Percentiles rank a stretch among this genome's conserved stretches.
These are phyloP conservation scores for Halictus quadricinctus DNA, from an alignment of 2,888 invertebrate genomes.

Conservation along the genomic window DNA sequence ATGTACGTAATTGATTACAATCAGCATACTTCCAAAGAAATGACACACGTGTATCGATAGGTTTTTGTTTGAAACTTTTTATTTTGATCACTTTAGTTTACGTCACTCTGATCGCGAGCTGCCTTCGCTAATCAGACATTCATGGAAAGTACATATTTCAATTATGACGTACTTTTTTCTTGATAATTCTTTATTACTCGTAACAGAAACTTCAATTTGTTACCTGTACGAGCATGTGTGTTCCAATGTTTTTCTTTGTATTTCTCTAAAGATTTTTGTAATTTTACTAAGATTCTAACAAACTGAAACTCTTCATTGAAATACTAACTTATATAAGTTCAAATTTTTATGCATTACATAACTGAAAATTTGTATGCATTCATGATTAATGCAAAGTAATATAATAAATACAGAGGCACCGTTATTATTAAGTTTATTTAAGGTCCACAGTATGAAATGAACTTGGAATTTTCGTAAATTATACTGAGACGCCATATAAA, in stretches of 20 bases:
- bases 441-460: no score
- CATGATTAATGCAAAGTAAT: no score
- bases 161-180: not conserved
- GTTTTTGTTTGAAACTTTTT: constrained; percentile 48
- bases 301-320: not conserved
- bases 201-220: not conserved
- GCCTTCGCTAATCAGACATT: not conserved
- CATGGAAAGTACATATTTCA: not conserved
- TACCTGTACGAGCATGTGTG: not conserved
- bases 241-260: not conserved
- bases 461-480: no score
- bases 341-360: no score
- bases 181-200: not conserved
- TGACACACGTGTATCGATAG: constrained; percentile 18
- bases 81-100: constrained; percentile 41
- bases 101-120: constrained; percentile 23
- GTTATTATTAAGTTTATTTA: no score
- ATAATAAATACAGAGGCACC: no score
- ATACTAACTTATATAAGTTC: not conserved
- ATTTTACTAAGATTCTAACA: no score
- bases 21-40: not conserved
- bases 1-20: not conserved
- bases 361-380: no score
- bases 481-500: no score
- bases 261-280: no score